phyloP scores from a whole-genome alignment of 2,888 invertebrate species.

The Linyphia triangularis region DNA sequence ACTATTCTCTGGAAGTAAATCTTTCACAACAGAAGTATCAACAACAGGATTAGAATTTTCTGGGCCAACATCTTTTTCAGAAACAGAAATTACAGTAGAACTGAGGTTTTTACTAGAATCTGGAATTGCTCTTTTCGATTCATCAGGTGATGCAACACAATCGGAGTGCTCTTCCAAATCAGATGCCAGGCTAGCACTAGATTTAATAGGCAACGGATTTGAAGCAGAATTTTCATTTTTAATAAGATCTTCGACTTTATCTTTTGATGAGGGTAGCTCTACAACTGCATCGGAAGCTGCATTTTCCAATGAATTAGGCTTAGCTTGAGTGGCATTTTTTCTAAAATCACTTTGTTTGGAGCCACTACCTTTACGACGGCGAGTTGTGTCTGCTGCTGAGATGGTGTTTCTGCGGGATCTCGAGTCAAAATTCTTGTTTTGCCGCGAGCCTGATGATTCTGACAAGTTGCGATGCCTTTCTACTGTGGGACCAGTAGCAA shows the following conservation, averaged over 20 bases:
- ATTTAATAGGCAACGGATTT: conserved; percentile 1
- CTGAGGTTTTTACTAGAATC: neutral
- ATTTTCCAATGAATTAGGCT: neutral
- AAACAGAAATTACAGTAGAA: neutral
- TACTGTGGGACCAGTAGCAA: conserved; percentile 70
- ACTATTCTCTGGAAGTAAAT: neutral
- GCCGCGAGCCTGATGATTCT: conserved; percentile 68
- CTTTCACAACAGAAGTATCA: neutral
- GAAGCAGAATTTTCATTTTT: neutral
- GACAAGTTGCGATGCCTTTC: conserved; percentile 71
- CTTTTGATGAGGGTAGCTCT: neutral
- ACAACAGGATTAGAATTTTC: neutral
- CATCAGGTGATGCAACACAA: neutral
- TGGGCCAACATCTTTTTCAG: neutral
- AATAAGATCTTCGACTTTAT: conserved; percentile 14
- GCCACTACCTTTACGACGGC: conserved; percentile 55
- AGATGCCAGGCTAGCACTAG: neutral
- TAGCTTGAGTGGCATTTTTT: conserved; percentile 31
- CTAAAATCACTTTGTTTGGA: conserved; percentile 53
- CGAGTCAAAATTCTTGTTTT: conserved; percentile 55
- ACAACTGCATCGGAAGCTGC: neutral
- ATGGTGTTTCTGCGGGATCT: conserved; percentile 70
- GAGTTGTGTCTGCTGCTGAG: conserved; percentile 61
- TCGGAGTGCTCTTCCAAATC: neutral
- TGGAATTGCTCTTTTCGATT: conserved; percentile 2